Base-by-base conservation (phyloP, 2,888 invertebrate genomes). In the Drosophila neonasuta region DNA sequence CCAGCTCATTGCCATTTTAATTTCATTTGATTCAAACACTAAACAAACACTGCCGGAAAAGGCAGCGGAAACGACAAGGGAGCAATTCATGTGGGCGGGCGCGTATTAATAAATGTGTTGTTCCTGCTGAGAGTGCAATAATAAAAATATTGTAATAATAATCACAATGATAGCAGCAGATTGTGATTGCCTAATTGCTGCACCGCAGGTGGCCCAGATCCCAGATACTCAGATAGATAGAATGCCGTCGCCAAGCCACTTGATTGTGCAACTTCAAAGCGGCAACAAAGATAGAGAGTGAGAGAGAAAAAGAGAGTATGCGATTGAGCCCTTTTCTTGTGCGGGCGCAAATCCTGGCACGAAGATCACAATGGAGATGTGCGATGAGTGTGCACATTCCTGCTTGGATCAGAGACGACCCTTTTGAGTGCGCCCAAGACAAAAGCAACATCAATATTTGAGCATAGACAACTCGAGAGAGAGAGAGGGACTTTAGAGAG, bases 1-100 rank as follows among this genome's bases (percentile, higher is more conserved):
- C 90, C 90, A 90, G 89, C 88, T 90, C 89, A 90, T 90, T 90
- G 91, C 90, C 90, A 84, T 89, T 85, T 89, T 88, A 89, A 90
- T 89, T 90, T 90, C 85, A 88, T 87, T 88, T 90, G 88, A 87
- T 86, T 87, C 80, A 60, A 66, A 86, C 79, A 80, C 85, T 88
- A 88, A 88, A 86, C 84, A 89, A 88, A 89, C 89, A 88, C 24
- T 24, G 32, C 69, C 60, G 50, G 10, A 41, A 52, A 42, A 60
- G 51, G 42, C 32, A 50, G 34, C 30, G 32, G 13, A 41, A 41
- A 15, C 2, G 13, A 6, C 15, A 15, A 30, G 36, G 15, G 8
- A 54, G 24, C 9, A 41, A 29, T 0, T 15, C 3, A 17, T 7
- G 10, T 54, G 5, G 7, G n/a, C 13, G 46, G 9, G 24, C 41